Evolutionary conservation across 2,888 invertebrate species (phyloP).

Genomic region (Tetragnatha montana): DNA sequence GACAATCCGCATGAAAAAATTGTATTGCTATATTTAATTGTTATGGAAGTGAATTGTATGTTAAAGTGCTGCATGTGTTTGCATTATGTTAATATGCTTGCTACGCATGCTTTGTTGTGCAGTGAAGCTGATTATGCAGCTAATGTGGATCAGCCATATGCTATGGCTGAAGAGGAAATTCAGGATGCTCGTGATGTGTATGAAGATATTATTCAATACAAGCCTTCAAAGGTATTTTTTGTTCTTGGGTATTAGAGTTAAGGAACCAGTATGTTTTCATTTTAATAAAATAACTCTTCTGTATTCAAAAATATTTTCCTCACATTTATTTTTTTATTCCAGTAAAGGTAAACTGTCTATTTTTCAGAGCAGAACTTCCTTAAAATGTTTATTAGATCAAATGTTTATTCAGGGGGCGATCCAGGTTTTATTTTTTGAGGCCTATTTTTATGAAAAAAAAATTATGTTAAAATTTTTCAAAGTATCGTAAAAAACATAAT

Average conservation of each 20-base stretch:
- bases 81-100: constrained; percentile 56
- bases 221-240: constrained; percentile 65
- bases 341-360: too few relatives aligned
- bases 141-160: constrained; percentile 75
- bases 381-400: too few relatives aligned
- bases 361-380: too few relatives aligned
- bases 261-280: not conserved
- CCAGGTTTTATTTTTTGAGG: too few relatives aligned
- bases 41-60: not conserved
- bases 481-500: too few relatives aligned
- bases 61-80: constrained; percentile 41
- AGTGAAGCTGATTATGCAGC: constrained; percentile 74
- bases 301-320: not conserved
- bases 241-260: not conserved
- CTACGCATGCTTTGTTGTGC: constrained; percentile 64
- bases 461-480: too few relatives aligned
- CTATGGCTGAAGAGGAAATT: constrained; percentile 78
- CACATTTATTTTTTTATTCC: too few relatives aligned
- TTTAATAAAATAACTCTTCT: not conserved
- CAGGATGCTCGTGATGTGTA: constrained; percentile 92
- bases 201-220: constrained; percentile 68
- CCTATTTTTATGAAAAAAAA: too few relatives aligned
- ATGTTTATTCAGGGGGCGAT: too few relatives aligned
- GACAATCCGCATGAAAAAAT: not conserved
- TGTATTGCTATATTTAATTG: not conserved